These are phyloP conservation scores for Pagrus major DNA, from an alignment of 2,113 vertebrate genomes.

Conservation along the genomic window DNA sequence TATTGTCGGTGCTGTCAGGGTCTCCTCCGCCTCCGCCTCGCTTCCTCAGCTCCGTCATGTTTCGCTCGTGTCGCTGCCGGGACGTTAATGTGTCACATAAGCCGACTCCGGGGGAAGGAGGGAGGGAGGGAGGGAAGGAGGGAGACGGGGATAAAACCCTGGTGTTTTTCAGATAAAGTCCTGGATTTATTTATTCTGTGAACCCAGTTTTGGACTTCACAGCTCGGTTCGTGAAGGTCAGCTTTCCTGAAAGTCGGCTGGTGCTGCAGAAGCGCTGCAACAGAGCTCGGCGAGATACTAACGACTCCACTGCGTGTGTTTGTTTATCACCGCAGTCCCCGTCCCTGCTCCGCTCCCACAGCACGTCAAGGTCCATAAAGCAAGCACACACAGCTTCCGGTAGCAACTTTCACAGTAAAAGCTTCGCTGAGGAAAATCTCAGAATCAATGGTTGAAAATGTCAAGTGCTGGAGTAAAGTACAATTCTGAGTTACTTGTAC, in stretches of 20 bases:
- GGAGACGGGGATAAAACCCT: neutral
- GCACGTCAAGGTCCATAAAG: rapidly evolving
- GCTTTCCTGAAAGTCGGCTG: constrained; percentile 7
- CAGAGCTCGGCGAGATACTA: neutral
- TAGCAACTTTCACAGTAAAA: constrained; percentile 26
- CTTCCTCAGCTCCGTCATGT: constrained; percentile 85
- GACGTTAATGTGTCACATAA: constrained; percentile 71
- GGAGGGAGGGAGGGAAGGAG: neutral
- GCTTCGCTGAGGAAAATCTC: neutral
- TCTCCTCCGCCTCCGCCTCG: constrained; percentile 79
- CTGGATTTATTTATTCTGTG: neutral
- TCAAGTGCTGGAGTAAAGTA: no score
- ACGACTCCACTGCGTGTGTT: constrained; percentile 68
- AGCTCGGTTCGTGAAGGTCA: constrained; percentile 11
- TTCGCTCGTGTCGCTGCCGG: constrained; percentile 51
- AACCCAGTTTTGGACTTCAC: neutral
- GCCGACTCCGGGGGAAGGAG: constrained; percentile 16
- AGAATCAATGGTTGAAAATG: neutral
- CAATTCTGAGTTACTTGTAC: no score
- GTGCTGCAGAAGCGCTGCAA: neutral
- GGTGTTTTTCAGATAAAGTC: neutral
- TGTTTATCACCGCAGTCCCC: constrained; percentile 81
- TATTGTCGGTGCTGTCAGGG: constrained; percentile 79
- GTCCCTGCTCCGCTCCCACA: constrained; percentile 18
- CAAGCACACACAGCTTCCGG: constrained; percentile 1